Evolutionary conservation across 2,888 invertebrate genomes (phyloP), one percentile per base, ranked within the genome.

Genomic region (Dryobotodes eremita): DNA sequence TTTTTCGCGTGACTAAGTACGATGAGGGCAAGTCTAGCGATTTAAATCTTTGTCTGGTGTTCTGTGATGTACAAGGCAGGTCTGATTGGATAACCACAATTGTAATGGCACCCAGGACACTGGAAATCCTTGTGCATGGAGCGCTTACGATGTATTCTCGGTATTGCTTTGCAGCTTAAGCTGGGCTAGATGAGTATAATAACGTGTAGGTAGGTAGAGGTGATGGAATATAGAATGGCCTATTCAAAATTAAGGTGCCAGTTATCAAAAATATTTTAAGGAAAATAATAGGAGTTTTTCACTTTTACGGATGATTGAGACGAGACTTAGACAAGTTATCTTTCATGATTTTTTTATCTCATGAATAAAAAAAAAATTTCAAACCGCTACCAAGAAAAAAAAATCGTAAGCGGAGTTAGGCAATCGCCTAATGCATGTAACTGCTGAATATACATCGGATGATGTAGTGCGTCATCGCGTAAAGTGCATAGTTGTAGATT

Each of bases 71-170:
- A 87, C 87, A 84, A 87, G 71, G 64, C 75, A n/a, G 31, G 69
- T 72, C 79, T 87, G 87, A 85, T 85, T 85, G 84, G 75, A 85
- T 80, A 55, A 80, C 84, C 84, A 59, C 85, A 87, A 73, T 73
- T 74, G 85, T 74, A 76, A 80, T 65, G 59, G 70, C 48, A 31
- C 59, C 61, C 53, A 77, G 70, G 69, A 57, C 20, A 70, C 36
- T 46, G 77, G 62, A 53, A 86, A 82, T 82, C 62, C 86, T 82
- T 71, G 78, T 64, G 71, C 48, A 68, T 64, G 20, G 50, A 81
- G 15, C 1, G 57, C 26, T 81, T 53, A 59, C 81, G 36, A 48
- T 69, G 13, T 59, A n/a, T 26, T 85, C 62, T 71, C 17, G 23
- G 15, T 36, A 59, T 65, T 23, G 20, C 26, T 4, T 2, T 48